These are phyloP conservation scores for Cantharis flavilabris DNA, from an alignment of 2,888 invertebrate species.

Conservation along the genomic window DNA sequence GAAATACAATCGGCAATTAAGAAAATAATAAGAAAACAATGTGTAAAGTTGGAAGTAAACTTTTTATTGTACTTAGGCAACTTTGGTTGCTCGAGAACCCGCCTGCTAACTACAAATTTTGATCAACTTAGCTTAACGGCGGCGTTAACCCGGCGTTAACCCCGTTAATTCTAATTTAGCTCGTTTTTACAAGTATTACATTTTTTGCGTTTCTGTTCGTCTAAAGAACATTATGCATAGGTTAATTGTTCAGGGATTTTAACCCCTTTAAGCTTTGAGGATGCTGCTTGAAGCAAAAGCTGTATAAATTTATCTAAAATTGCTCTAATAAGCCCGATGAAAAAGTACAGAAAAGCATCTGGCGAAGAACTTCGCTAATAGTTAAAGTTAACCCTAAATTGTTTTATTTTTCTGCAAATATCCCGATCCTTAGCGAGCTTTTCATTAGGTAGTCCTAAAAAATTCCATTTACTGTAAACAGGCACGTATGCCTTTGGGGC, in stretches of 20 bases:
- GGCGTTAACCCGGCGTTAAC: neutral
- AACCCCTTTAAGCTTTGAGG: neutral
- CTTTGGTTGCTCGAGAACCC: neutral
- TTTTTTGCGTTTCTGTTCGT: neutral
- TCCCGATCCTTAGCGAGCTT: neutral
- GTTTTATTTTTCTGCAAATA: neutral
- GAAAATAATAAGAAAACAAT: neutral
- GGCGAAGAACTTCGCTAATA: neutral
- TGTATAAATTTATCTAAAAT: neutral
- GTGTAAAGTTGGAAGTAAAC: neutral
- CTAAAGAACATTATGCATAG: neutral
- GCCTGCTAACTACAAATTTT: neutral
- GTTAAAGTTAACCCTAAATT: neutral
- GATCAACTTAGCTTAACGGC: neutral
- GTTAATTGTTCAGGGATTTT: neutral
- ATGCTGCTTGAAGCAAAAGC: neutral
- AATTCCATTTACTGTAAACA: neutral
- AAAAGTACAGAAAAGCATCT: neutral
- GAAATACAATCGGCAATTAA: neutral
- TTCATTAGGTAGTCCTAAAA: neutral
- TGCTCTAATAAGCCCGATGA: neutral
- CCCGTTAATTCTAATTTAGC: neutral
- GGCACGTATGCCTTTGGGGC: neutral
- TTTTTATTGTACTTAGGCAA: neutral
- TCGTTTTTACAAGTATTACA: neutral